These are phyloP conservation scores for Drosophila repletoides DNA, from an alignment of 1,140 invertebrate genomes.

Conservation along the genomic window DNA sequence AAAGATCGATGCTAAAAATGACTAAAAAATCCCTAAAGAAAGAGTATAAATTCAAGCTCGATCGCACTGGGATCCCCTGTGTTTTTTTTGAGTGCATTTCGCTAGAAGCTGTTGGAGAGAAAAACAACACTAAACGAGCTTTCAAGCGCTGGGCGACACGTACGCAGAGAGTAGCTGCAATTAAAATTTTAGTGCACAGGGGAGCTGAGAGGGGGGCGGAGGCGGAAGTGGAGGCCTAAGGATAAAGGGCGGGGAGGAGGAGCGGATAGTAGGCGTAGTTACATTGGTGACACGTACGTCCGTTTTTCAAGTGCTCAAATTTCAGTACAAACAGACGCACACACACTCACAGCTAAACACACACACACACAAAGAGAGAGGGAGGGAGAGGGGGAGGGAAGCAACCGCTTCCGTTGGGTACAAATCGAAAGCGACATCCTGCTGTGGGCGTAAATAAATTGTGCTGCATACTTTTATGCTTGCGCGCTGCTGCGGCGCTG, in stretches of 20 bases:
- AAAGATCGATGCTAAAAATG: too few species aligned
- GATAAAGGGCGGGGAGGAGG: neutral
- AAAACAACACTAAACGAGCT: conserved; percentile 74
- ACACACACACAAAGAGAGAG: conserved; percentile 2
- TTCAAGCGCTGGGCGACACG: conserved; percentile 61
- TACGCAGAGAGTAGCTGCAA: conserved; percentile 68
- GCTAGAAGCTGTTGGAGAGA: too few species aligned
- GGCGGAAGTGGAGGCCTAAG: neutral
- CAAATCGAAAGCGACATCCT: conserved; percentile 68
- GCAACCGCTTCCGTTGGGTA: conserved; percentile 46
- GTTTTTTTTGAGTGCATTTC: too few species aligned
- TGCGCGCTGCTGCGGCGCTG: neutral
- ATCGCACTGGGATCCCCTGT: too few species aligned
- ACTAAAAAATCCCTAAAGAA: too few species aligned
- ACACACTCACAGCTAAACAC: conserved; percentile 13
- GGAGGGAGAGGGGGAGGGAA: too few species aligned
- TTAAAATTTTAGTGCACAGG: conserved; percentile 72
- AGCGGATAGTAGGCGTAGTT: conserved; percentile 16
- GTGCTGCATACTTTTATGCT: conserved; percentile 60
- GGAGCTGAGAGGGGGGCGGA: neutral
- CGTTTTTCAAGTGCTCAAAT: conserved; percentile 49
- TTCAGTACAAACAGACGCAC: conserved; percentile 41
- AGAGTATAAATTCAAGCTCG: too few species aligned
- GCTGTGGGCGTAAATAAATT: conserved; percentile 66
- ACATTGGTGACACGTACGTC: conserved; percentile 46